Conservation (phyloP, 2,888 invertebrate species). For the Drosophila dives region DNA sequence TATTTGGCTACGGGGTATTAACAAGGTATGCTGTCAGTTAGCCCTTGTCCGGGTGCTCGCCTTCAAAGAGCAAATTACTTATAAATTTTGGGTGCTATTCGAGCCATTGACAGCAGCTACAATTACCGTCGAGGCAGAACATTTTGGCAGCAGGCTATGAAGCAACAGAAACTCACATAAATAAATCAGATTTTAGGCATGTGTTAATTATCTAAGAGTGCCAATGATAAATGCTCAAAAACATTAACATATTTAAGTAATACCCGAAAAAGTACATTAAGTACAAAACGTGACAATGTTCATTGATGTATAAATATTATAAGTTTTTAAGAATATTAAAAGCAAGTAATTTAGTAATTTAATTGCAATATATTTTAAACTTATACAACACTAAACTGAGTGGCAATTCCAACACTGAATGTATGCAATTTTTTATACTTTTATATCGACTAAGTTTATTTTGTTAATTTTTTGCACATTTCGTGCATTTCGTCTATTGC, state of each 20-base stretch:
- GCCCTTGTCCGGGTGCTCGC: slow-evolving; percentile 4
- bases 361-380: neutral
- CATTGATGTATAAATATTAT: neutral
- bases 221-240: slow-evolving; percentile 14
- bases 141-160: slow-evolving; percentile 32
- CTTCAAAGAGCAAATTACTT: slow-evolving; percentile 45
- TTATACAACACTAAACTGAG: neutral
- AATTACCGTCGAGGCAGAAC: slow-evolving; percentile 57
- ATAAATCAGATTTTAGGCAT: slow-evolving; percentile 81
- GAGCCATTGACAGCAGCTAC: slow-evolving; percentile 73
- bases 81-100: slow-evolving; percentile 72
- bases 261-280: slow-evolving; percentile 21
- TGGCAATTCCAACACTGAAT: neutral
- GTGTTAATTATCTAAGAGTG: slow-evolving; percentile 77
- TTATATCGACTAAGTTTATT: neutral
- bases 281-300: neutral
- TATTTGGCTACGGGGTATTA: slow-evolving; percentile 24
- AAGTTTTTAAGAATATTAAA: neutral
- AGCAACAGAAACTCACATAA: slow-evolving; percentile 62
- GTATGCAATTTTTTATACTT: neutral
- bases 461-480: neutral
- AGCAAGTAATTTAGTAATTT: neutral
- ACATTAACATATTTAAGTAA: slow-evolving; percentile 43
- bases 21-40: slow-evolving; percentile 32
- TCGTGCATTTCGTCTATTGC: neutral